These are phyloP conservation scores for Macaria notata DNA, from an alignment of 2,888 invertebrate species.

Conservation along the genomic window DNA sequence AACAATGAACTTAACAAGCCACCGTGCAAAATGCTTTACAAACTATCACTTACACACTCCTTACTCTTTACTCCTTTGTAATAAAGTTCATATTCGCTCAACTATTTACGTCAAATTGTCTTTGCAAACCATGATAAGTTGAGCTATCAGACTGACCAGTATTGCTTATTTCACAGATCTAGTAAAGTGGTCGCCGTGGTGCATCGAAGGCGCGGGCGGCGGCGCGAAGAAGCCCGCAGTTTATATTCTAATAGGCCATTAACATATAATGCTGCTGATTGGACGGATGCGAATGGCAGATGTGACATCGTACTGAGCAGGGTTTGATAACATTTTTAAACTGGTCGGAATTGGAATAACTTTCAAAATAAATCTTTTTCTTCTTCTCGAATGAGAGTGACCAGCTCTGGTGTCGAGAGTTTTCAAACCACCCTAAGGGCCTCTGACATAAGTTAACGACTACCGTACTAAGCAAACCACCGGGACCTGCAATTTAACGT, in stretches of 20 bases:
- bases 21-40: slow-evolving; percentile 52
- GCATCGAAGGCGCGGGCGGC: slow-evolving; percentile 43
- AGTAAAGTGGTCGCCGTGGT: slow-evolving; percentile 47
- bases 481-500: no score
- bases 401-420: no score
- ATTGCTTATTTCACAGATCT: slow-evolving; percentile 9
- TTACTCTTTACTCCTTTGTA: slow-evolving; percentile 1
- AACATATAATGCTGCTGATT: slow-evolving; percentile 84
- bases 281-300: slow-evolving; percentile 80
- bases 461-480: no score
- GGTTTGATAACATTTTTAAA: slow-evolving; percentile 46
- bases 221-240: slow-evolving; percentile 67
- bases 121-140: slow-evolving; percentile 42
- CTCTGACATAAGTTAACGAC: no score
- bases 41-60: slow-evolving; percentile 3
- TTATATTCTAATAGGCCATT: slow-evolving; percentile 81
- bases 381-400: no score
- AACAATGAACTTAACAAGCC: slow-evolving; percentile 69
- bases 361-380: no score
- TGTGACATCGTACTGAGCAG: slow-evolving; percentile 61
- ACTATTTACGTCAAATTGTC: slow-evolving; percentile 14
- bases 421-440: no score
- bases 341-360: no score
- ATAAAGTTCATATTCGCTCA: slow-evolving; percentile 30
- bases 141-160: slow-evolving; percentile 32